Evolutionary conservation across 1,140 invertebrate genomes (phyloP).

Genomic region (Drosophila nannoptera): DNA sequence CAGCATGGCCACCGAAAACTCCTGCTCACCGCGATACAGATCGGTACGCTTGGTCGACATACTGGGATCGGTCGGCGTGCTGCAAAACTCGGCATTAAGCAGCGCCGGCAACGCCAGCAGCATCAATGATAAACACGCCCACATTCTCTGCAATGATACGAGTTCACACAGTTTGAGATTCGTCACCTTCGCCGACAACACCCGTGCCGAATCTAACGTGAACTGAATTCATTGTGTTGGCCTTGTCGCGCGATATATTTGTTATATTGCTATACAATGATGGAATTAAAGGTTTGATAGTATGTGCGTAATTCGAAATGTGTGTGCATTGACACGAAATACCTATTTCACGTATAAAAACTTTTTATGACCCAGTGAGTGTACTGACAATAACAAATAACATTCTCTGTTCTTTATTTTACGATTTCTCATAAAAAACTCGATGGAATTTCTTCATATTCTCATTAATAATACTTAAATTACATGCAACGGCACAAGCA

Average conservation of each 20-base stretch:
- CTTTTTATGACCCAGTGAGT: background rate
- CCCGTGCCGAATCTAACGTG: conserved; percentile 26
- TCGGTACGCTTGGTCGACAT: conserved; percentile 38
- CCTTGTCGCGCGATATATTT: background rate
- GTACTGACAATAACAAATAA: background rate
- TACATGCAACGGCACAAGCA: background rate
- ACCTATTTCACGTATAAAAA: background rate
- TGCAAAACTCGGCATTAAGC: conserved; percentile 47
- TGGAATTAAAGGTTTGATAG: background rate
- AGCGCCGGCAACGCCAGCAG: conserved; percentile 40
- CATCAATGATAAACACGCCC: conserved; percentile 40
- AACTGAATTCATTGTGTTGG: conserved; percentile 12
- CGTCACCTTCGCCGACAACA: conserved; percentile 21
- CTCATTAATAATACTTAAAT: background rate
- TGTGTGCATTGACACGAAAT: background rate
- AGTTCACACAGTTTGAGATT: conserved; percentile 4
- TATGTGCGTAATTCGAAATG: background rate
- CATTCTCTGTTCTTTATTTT: background rate
- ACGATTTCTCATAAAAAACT: background rate
- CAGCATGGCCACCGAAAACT: conserved; percentile 86
- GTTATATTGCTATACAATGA: background rate
- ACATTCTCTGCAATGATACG: conserved; percentile 39
- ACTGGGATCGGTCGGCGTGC: conserved; percentile 11
- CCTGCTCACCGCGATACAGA: conserved; percentile 83
- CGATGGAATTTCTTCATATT: too few species aligned